A percentile compares a stretch with the other conserved stretches of the same genome.
phyloP scores from a whole-genome alignment of 2,113 vertebrate species.

The Chamaea fasciata region DNA sequence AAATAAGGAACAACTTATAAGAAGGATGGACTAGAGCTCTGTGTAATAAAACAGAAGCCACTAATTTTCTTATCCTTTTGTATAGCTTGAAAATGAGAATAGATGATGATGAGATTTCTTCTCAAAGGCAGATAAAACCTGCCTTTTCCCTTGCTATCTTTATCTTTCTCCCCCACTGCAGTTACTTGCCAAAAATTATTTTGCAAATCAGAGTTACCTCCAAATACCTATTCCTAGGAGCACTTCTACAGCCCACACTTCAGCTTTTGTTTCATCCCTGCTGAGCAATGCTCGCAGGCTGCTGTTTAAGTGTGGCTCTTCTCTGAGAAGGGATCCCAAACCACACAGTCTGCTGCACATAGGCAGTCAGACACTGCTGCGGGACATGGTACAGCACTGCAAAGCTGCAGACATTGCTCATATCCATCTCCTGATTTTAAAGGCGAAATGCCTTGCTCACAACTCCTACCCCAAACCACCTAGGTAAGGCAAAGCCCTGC shows the following conservation, averaged over 20 bases:
- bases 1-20: neutral
- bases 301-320: neutral
- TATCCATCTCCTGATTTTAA: neutral
- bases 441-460: neutral
- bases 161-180: neutral
- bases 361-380: neutral
- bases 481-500: neutral
- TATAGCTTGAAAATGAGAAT: neutral
- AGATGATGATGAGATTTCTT: neutral
- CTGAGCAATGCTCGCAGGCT: neutral
- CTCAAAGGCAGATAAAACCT: neutral
- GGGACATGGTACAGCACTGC: neutral
- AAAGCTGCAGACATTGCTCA: neutral
- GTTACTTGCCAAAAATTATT: neutral
- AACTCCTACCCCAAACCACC: neutral
- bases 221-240: neutral
- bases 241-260: neutral
- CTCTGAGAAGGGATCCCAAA: neutral
- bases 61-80: neutral
- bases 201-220: neutral
- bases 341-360: neutral
- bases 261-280: neutral
- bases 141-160: neutral
- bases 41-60: neutral
- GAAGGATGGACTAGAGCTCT: neutral